Percentiles rank a stretch among this genome's conserved stretches.
Conservation (phyloP, 2,888 invertebrate species). For the Cactoblastis cactorum region DNA sequence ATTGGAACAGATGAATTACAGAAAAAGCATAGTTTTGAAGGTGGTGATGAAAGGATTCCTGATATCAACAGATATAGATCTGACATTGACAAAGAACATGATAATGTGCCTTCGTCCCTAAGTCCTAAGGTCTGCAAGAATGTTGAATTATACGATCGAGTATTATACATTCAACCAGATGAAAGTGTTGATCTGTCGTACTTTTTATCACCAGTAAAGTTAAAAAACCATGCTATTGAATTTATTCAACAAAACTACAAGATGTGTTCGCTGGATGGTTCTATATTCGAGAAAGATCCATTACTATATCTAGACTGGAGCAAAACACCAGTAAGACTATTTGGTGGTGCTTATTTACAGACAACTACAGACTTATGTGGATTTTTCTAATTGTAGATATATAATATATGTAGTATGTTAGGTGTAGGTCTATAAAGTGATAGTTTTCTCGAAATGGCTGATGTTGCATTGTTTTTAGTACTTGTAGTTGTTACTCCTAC, state of each 20-base stretch:
- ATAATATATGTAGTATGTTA: not conserved
- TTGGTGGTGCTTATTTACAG: constrained; percentile 82
- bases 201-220: constrained; percentile 53
- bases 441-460: not conserved
- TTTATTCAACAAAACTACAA: constrained; percentile 63
- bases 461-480: not conserved
- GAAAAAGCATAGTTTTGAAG: constrained; percentile 54
- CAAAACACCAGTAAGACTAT: constrained; percentile 82
- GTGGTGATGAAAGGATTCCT: constrained; percentile 55
- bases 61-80: constrained; percentile 60
- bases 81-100: constrained; percentile 39
- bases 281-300: constrained; percentile 38
- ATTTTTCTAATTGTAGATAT: constrained; percentile 51
- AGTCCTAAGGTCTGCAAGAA: constrained; percentile 57
- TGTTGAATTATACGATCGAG: constrained; percentile 44
- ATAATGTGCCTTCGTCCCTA: constrained; percentile 44
- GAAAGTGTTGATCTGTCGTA: constrained; percentile 56
- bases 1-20: constrained; percentile 47
- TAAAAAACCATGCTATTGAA: constrained; percentile 52
- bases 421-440: not conserved
- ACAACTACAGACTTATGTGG: constrained; percentile 80
- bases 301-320: constrained; percentile 81
- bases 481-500: no score
- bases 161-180: constrained; percentile 58
- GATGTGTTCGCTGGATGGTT: constrained; percentile 55